These are phyloP conservation scores for Drosophila greeni DNA, from an alignment of 2,888 invertebrate species.

Conservation along the genomic window DNA sequence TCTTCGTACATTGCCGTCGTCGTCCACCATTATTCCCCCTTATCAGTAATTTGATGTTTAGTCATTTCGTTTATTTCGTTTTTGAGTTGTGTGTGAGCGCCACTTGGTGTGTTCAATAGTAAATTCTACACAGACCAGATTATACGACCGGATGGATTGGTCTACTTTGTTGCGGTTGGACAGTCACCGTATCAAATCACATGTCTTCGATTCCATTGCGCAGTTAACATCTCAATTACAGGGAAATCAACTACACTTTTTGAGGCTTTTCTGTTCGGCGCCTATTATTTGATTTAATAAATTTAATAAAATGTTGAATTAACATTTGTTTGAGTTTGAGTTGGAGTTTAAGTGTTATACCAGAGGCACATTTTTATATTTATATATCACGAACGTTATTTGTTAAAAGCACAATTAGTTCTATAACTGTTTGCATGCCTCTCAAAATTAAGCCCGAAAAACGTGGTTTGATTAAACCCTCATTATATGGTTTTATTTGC, in stretches of 20 bases:
- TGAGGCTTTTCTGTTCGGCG: neutral
- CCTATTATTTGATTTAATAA: neutral
- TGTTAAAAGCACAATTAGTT: neutral
- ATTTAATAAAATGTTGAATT: neutral
- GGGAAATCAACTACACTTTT: neutral
- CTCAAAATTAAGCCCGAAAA: neutral
- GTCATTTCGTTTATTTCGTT: slow-evolving; percentile 14
- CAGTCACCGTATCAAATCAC: slow-evolving; percentile 12
- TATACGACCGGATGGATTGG: slow-evolving; percentile 5
- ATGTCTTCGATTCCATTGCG: slow-evolving; percentile 18
- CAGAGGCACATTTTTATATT: neutral
- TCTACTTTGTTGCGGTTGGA: slow-evolving; percentile 31
- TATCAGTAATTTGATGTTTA: slow-evolving; percentile 17
- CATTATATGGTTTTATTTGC: slow-evolving; percentile 7
- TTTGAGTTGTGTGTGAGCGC: slow-evolving; percentile 14
- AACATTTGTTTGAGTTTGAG: neutral
- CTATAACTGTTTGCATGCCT: neutral
- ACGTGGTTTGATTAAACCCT: slow-evolving; percentile 2
- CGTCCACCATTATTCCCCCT: slow-evolving; percentile 16
- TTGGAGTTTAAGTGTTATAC: neutral
- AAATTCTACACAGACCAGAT: slow-evolving; percentile 1
- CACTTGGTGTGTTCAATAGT: neutral
- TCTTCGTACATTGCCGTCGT: slow-evolving; percentile 21
- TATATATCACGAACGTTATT: neutral
- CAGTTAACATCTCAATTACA: slow-evolving; percentile 14